phyloP scores from a whole-genome alignment of 1,140 invertebrate genomes.

The Trichonephila inaurata region DNA sequence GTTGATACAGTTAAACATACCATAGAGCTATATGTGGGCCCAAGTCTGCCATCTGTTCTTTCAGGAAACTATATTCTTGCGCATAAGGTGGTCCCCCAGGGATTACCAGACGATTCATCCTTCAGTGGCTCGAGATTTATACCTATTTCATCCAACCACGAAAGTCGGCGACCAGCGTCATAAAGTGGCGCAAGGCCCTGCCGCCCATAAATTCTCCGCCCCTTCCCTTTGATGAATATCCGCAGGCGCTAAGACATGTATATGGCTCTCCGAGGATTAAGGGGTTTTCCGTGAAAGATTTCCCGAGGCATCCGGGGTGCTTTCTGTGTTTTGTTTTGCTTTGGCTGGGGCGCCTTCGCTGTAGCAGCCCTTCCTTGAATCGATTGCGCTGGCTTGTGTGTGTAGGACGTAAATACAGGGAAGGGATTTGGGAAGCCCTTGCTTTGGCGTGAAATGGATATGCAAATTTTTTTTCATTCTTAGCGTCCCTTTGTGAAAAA shows the following conservation, averaged over 20 bases:
- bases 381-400: not conserved
- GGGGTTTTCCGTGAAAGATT: slow-evolving; percentile 30
- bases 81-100: too few species aligned
- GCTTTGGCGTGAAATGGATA: not conserved
- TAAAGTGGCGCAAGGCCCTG: not conserved
- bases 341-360: not conserved
- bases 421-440: not conserved
- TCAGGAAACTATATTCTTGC: too few species aligned
- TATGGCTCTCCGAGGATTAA: slow-evolving; percentile 38
- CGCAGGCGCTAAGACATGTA: not conserved
- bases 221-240: not conserved
- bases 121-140: too few species aligned
- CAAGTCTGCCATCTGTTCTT: too few species aligned
- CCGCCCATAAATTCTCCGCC: slow-evolving; percentile 24
- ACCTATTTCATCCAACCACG: not conserved
- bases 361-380: not conserved
- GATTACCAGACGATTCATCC: too few species aligned
- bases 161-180: not conserved
- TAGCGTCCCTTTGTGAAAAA: not conserved
- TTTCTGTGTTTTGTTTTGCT: not conserved
- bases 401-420: slow-evolving; percentile 2
- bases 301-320: not conserved
- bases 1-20: too few species aligned
- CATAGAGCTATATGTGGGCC: too few species aligned
- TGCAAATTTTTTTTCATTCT: not conserved